Percentiles rank a stretch among this genome's conserved stretches.
Conservation (phyloP, 2,113 vertebrate genomes). For the Panthera uncia region DNA sequence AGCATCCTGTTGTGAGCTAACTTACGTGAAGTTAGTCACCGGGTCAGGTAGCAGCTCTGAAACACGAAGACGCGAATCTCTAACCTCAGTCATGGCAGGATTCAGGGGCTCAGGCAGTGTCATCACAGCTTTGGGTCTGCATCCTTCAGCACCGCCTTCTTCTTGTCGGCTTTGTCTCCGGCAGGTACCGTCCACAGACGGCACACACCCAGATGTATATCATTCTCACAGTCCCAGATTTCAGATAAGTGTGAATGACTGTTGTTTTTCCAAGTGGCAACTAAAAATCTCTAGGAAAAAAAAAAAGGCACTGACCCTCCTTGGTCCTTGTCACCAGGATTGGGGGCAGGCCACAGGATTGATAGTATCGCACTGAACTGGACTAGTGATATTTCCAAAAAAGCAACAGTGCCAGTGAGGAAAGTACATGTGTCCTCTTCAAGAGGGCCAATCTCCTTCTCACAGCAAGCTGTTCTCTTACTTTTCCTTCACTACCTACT, state of each 20-base stretch:
- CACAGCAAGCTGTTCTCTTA: background rate
- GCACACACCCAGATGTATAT: background rate
- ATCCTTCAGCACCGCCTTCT: background rate
- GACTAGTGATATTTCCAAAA: background rate
- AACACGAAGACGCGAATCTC: background rate
- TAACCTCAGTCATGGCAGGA: background rate
- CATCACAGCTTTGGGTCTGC: background rate
- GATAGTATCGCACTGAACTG: background rate
- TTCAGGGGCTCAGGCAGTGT: background rate
- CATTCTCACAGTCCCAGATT: background rate
- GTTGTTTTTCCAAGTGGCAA: background rate
- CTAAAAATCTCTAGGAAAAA: background rate
- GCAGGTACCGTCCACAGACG: background rate
- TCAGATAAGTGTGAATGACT: background rate
- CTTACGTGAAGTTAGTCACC: background rate
- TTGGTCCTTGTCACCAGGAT: background rate
- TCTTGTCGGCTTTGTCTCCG: background rate
- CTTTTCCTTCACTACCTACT: conserved; percentile 13
- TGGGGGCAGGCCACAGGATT: background rate
- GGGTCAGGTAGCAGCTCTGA: background rate
- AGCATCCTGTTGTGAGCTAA: background rate
- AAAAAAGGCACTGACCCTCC: background rate
- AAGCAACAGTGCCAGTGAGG: background rate
- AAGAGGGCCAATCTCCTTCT: background rate
- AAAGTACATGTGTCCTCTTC: background rate